Evolutionary conservation across 2,888 invertebrate genomes (phyloP), one percentile per base, ranked within the genome.

Genomic region (Spicauda simplicius): DNA sequence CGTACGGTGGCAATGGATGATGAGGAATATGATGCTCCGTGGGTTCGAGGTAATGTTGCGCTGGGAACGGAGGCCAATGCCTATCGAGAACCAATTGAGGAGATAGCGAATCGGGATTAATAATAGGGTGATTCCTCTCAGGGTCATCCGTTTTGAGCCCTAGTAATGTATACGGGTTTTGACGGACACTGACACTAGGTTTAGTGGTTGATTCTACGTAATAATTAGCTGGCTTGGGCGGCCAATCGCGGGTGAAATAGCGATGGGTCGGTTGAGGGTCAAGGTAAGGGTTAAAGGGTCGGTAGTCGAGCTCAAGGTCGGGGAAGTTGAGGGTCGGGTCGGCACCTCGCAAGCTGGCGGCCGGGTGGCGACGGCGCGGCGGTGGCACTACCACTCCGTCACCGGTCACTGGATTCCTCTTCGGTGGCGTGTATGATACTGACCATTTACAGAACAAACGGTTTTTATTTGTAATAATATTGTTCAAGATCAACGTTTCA

Each of bases 401-500:
- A 81, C 95, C 95, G 79, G 95, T 95, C 89, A 95, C 95, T 77
- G 94, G 95, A 82, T 95, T 95, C 91, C 95, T 94, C 89, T 93
- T 91, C 93, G 94, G 91, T 83, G 90, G 92, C 78, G 82, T 79
- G 87, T 87, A 91, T 76, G 84, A 85, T 76, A 86, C 92, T 92
- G 88, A 90, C 85, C 90, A 90, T 88, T 88, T 78, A 88, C 85
- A 91, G 90, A 91, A 93, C 80, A 91, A 86, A 84, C 82, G 81
- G 80, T 90, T 91, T 88, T 89, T 86, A 91, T 90, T 87, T 81
- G 79, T 80, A 79, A 83, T 76, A 72, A 64, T 72, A 68, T 68
- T 62, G 61, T 69, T 67, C 62, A 76, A 73, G 69, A 75, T 59
- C 74, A 74, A 69, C 58, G 68, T 62, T 66, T 70, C 60, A 12